Evolutionary conservation across 2,888 invertebrate species (phyloP), one percentile per base, ranked within the genome.

Genomic region (Drosophila vallismaia): DNA sequence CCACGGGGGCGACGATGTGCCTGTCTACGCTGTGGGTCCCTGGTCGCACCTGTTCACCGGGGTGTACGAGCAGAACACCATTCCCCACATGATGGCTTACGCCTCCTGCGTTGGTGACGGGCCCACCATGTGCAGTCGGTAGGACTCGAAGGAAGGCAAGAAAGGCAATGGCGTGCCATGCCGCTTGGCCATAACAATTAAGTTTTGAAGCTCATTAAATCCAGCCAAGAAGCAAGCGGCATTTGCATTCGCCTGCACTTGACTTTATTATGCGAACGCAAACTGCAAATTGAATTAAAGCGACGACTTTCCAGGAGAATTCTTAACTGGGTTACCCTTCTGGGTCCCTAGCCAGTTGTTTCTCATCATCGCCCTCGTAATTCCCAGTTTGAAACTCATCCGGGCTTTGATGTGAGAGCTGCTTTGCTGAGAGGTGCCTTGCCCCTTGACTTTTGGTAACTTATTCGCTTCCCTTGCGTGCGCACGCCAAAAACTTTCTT

Each of bases 31-130:
- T 0, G 92, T 91, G 9, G 97, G 95, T 26, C 97, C 96, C 1
- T 95, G 95, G 95, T 92, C 96, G 0, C 96, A 97, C 88, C 92
- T 97, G 0, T 96, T 97, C 87, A 94, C 94, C 0, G 96, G 97
- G 0, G 94, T 94, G 57, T 94, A 95, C 79, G 96, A 97, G 83
- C 96, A 97, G 91, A 95, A 94, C 89, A 94, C 93, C 81, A 94
- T 97, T 48, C 96, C 97, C 0, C 95, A 96, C 84, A 94, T 95
- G 8, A 94, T 95, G 87, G 94, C 94, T 0, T 96, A 93, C 80
- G 95, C 96, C 0, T 92, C 95, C 0, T 96, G 96, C 75, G 93
- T 96, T 3, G 96, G 96, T 0, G 90, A 92, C 0, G 94, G 94
- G 0, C 77, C 92, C 0, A 93, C 80, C 46, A 62, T 80, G 78